phyloP scores from a whole-genome alignment of 2,113 vertebrate genomes.

The Rhagologus leucostigma region DNA sequence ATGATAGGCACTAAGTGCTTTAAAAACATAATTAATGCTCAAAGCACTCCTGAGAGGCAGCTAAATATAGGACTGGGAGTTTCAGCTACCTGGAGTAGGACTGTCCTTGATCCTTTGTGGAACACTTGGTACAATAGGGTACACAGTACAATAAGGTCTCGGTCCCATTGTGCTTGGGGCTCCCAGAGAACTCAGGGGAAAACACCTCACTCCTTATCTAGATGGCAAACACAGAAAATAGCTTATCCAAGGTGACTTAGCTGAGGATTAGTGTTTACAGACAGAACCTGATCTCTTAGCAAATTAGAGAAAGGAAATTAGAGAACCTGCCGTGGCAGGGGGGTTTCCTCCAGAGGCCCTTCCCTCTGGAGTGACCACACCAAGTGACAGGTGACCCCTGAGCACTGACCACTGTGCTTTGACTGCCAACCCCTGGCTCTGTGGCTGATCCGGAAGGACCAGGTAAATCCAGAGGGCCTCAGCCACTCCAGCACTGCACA shows the following conservation, averaged over 20 bases:
- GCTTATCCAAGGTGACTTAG: neutral
- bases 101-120: neutral
- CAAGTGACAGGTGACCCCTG: neutral
- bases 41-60: neutral
- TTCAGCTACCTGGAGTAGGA: neutral
- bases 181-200: neutral
- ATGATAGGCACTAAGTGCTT: conserved; percentile 13
- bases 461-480: neutral
- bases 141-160: neutral
- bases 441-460: neutral
- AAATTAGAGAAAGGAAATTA: neutral
- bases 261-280: neutral
- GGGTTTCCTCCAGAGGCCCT: neutral
- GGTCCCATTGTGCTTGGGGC: neutral
- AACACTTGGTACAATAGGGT: neutral
- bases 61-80: neutral
- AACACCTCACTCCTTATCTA: neutral
- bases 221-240: neutral
- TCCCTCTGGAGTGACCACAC: neutral
- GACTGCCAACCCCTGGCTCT: fast-evolving
- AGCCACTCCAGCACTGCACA: neutral
- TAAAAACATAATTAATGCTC: conserved; percentile 45
- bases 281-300: neutral
- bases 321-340: neutral
- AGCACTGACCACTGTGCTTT: neutral